Percentiles rank a stretch among this genome's conserved stretches.
These are phyloP conservation scores for Thymallus thymallus DNA, from an alignment of 2,113 vertebrate species.

Conservation along the genomic window DNA sequence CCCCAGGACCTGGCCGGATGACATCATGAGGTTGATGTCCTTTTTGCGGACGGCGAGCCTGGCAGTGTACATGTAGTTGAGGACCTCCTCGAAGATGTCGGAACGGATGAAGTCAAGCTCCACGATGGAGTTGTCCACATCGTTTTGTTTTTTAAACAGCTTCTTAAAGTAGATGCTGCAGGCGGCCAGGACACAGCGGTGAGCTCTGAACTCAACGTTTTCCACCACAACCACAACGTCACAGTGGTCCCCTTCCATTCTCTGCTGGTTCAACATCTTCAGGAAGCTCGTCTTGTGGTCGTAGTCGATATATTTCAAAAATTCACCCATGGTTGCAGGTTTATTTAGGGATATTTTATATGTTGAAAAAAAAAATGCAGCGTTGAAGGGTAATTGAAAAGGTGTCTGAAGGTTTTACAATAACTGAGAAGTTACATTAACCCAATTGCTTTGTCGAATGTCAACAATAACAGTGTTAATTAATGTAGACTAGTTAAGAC, in stretches of 20 bases:
- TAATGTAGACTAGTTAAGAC: not conserved
- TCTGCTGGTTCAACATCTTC: constrained; percentile 93
- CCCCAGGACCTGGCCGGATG: constrained; percentile 89
- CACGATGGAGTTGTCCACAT: constrained; percentile 93
- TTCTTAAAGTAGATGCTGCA: constrained; percentile 98
- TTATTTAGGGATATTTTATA: constrained; percentile 71
- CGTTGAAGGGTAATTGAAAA: not conserved
- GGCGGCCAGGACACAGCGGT: constrained; percentile 90
- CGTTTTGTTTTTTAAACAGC: constrained; percentile 94
- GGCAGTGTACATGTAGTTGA: constrained; percentile 95
- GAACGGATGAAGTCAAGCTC: constrained; percentile 96
- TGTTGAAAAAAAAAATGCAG: constrained; percentile 52
- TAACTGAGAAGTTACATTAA: not conserved
- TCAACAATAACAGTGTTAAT: not conserved
- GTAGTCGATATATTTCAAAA: constrained; percentile 94
- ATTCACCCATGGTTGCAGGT: constrained; percentile 92
- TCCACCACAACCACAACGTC: constrained; percentile 95
- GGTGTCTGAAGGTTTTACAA: not conserved
- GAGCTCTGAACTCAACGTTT: constrained; percentile 93
- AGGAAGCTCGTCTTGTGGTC: constrained; percentile 97
- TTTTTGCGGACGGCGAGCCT: constrained; percentile 92
- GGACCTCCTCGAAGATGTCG: constrained; percentile 93
- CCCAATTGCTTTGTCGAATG: no score
- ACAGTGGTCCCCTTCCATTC: constrained; percentile 93
- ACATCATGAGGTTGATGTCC: constrained; percentile 96